Evolutionary conservation across 2,113 vertebrate species (phyloP).

Genomic region (Nyctibius bracteatus): DNA sequence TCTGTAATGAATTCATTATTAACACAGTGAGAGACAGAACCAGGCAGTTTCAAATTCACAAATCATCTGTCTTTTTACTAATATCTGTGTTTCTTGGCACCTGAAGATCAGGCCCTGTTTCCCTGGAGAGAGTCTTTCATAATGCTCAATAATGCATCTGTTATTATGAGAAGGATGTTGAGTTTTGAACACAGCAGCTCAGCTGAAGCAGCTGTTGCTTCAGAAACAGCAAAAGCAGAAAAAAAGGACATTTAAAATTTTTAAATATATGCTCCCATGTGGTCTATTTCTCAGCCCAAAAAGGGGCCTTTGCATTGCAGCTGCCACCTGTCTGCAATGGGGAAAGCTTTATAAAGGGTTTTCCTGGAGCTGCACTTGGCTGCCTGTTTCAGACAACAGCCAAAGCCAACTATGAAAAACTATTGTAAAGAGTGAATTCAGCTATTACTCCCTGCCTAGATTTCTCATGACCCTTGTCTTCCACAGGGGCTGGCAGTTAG

Average conservation of each 20-base stretch:
- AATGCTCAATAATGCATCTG: conserved; percentile 56
- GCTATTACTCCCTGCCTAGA: neutral
- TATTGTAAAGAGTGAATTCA: conserved; percentile 13
- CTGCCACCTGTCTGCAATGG: conserved; percentile 60
- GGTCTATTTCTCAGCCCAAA: conserved; percentile 36
- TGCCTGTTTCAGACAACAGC: neutral
- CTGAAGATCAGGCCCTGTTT: neutral
- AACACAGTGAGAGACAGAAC: conserved; percentile 39
- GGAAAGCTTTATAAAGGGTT: conserved; percentile 30
- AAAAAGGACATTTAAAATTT: conserved; percentile 6
- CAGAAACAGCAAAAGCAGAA: conserved; percentile 22
- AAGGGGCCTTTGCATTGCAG: conserved; percentile 49
- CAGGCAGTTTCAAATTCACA: conserved; percentile 54
- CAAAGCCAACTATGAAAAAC: conserved; percentile 34
- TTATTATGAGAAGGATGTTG: conserved; percentile 61
- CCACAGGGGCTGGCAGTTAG: neutral
- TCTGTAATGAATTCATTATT: conserved; percentile 54
- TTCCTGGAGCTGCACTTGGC: conserved; percentile 46
- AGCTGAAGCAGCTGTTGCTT: conserved; percentile 61
- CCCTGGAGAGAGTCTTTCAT: conserved; percentile 52
- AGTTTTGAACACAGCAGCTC: conserved; percentile 37
- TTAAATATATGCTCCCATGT: conserved; percentile 43
- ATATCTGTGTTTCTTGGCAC: conserved; percentile 61
- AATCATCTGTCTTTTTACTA: conserved; percentile 59
- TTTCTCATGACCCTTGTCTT: conserved; percentile 47